These are phyloP conservation scores for Sussaba pulchella DNA, from an alignment of 2,888 invertebrate genomes.

Conservation along the genomic window DNA sequence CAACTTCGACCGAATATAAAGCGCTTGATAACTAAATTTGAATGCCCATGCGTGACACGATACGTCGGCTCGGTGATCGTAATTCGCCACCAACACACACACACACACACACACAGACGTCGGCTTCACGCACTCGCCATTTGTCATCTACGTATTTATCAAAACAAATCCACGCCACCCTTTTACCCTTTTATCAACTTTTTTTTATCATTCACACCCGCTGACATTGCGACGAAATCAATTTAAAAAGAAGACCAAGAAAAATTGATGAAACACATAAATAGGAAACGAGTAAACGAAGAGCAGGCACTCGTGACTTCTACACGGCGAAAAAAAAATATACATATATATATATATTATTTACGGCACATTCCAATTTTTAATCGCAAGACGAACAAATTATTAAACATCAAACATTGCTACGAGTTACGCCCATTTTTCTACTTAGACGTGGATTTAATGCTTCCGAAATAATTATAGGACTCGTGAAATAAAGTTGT, in stretches of 20 bases:
- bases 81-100: conserved; percentile 7
- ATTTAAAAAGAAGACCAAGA: background rate
- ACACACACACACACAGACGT: background rate
- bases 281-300: conserved; percentile 8
- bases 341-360: conserved; percentile 5
- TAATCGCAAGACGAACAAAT: conserved; percentile 26
- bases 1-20: background rate
- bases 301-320: background rate
- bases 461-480: background rate
- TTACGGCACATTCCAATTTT: conserved; percentile 43
- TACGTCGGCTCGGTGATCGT: conserved; percentile 1
- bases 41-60: conserved; percentile 33
- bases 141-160: conserved; percentile 8
- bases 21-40: conserved; percentile 14
- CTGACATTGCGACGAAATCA: background rate
- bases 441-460: conserved; percentile 3
- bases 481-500: background rate
- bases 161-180: background rate
- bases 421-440: conserved; percentile 36
- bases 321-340: conserved; percentile 3
- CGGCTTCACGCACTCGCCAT: too few relatives aligned
- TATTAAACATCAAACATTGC: conserved; percentile 3
- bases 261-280: conserved; percentile 24
- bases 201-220: background rate
- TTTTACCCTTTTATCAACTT: background rate